Base-by-base conservation (phyloP, 1,140 invertebrate genomes). In the Paraescarpia echinospica region DNA sequence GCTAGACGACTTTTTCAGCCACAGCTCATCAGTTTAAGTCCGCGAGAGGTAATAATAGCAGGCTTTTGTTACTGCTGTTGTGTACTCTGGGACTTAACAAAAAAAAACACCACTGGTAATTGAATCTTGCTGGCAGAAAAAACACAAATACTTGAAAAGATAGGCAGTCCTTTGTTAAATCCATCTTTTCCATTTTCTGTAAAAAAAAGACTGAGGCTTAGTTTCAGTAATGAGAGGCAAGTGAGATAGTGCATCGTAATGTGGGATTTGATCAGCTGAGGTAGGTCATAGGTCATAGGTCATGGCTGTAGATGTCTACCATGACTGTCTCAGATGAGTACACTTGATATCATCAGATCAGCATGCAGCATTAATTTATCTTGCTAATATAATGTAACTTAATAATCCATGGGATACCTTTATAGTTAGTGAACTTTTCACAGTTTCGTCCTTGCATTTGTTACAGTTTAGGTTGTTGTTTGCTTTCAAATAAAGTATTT, bases 381-480 rank as follows among this genome's bases (percentile, higher is more conserved):
- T 77, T 77, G 59, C 27, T 77, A 77, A 51, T 9, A 18, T 9
- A 51, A 51, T 18, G 18, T 51, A 51, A 51, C 8, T 51, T 9
- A 51, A 18, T 51, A 9, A 51, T 51, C 48, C 48, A 8, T 51
- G 48, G 8, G 48, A 51, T 77, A 77, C 59, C 4, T 12, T 77
- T 0, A 18, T 77, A 77, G 2, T 77, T 77, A 77, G 59, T 2
- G 22, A 27, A 14, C 22, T 77, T 77, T 18, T 77, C 8, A 77
- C 33, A 33, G 59, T 51, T 92, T 5, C 34, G 14, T 22, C 18
- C 18, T 31, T 31, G 34, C 4, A 33, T 22, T 33, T 35, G 34
- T 27, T 31, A 31, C 34, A 93, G 33, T 89, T 90, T 22, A 90
- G 91, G 59, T 41, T 33, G 41, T 93, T 91, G 6, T 27, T 35